A percentile compares a stretch with the other conserved stretches of the same genome.
Conservation (phyloP, 2,888 invertebrate species). For the Maniola hyperantus region DNA sequence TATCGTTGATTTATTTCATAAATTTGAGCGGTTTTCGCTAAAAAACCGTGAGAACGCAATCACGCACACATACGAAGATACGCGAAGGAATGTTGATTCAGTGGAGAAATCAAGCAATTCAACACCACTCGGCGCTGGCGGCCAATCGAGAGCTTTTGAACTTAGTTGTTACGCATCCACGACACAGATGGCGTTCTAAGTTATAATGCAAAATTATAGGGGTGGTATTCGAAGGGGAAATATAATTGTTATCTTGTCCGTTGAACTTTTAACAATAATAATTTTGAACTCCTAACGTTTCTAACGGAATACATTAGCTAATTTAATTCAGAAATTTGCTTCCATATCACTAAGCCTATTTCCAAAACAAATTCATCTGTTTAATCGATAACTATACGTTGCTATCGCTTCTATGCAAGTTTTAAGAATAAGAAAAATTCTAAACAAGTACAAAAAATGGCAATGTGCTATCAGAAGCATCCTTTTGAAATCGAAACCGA, state of each 20-base stretch:
- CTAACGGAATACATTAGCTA: conserved; percentile 1
- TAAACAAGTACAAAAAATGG: conserved; percentile 43
- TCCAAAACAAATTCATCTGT: conserved; percentile 29
- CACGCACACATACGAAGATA: conserved; percentile 72
- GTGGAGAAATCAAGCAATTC: conserved; percentile 81
- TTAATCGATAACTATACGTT: conserved; percentile 44
- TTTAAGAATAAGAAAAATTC: background rate
- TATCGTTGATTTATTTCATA: conserved; percentile 59
- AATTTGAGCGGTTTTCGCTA: conserved; percentile 43
- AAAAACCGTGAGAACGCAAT: conserved; percentile 68
- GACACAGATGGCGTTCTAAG: conserved; percentile 65
- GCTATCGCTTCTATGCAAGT: background rate
- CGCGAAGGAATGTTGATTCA: conserved; percentile 82
- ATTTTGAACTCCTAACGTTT: conserved; percentile 31
- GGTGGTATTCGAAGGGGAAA: conserved; percentile 47
- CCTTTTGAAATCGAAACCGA: conserved; percentile 77
- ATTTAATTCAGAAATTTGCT: conserved; percentile 5
- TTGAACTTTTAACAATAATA: conserved; percentile 34
- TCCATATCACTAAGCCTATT: background rate
- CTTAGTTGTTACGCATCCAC: conserved; percentile 55
- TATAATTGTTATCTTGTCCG: conserved; percentile 39
- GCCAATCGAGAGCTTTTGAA: conserved; percentile 72
- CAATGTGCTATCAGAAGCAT: conserved; percentile 75
- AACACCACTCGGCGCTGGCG: conserved; percentile 62
- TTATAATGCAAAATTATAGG: conserved; percentile 45